These are phyloP conservation scores for Drosophila ironensis DNA, from an alignment of 1,140 invertebrate species.

Conservation along the genomic window DNA sequence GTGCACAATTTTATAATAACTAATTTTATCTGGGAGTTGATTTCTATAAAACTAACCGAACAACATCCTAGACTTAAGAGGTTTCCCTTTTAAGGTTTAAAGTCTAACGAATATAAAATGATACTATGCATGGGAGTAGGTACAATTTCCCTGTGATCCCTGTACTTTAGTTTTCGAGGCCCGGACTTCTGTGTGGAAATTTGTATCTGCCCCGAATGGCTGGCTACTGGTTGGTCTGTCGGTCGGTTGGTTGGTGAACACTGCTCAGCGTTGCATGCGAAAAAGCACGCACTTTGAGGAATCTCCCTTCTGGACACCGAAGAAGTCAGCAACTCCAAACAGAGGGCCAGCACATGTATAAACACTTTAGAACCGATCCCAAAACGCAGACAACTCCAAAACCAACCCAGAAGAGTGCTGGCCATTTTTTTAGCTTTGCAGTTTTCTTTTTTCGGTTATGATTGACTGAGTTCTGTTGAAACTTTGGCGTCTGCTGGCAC, in stretches of 20 bases:
- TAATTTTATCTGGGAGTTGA: no score
- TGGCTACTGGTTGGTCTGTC: no score
- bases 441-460: slow-evolving; percentile 72
- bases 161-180: slow-evolving; percentile 8
- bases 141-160: neutral
- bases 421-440: slow-evolving; percentile 2
- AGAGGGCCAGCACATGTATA: slow-evolving; percentile 32
- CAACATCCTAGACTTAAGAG: no score
- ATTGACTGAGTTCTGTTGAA: slow-evolving; percentile 80
- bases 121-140: no score
- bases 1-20: no score
- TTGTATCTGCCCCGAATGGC: slow-evolving; percentile 8
- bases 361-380: slow-evolving; percentile 11
- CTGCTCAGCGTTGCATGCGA: slow-evolving; percentile 57
- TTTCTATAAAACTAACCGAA: no score
- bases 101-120: neutral
- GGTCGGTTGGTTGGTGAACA: no score
- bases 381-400: slow-evolving; percentile 20
- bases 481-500: slow-evolving; percentile 75
- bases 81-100: neutral
- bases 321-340: no score
- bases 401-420: slow-evolving; percentile 6
- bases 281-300: slow-evolving; percentile 57
- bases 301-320: slow-evolving; percentile 11
- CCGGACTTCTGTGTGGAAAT: neutral